phyloP scores from a whole-genome alignment of 2,797 vertebrate genomes.

The Enteromius viviparus region DNA sequence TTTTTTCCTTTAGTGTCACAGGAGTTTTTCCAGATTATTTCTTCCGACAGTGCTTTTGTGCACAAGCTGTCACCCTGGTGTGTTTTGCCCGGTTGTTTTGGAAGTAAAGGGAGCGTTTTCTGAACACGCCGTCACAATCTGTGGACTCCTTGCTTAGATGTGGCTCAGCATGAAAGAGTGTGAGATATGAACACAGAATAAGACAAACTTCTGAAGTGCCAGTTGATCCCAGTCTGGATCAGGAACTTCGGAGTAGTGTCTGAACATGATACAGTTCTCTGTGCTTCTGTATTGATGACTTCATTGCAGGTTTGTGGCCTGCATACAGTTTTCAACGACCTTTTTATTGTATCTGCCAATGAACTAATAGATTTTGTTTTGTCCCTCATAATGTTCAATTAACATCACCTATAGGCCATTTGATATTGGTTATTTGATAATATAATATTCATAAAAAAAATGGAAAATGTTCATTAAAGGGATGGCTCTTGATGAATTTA shows the following conservation, averaged over 20 bases:
- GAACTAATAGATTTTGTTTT: background rate
- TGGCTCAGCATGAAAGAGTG: slow-evolving; percentile 31
- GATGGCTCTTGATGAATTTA: background rate
- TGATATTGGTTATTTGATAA: background rate
- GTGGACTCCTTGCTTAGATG: slow-evolving; percentile 18
- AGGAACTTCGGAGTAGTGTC: background rate
- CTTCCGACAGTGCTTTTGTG: slow-evolving; percentile 7
- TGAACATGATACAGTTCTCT: slow-evolving; percentile 2
- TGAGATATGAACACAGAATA: slow-evolving; percentile 9
- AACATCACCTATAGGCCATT: too few relatives aligned
- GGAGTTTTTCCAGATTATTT: slow-evolving; percentile 34
- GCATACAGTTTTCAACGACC: background rate
- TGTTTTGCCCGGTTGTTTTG: slow-evolving; percentile 25
- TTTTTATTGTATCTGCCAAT: background rate
- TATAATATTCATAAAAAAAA: background rate
- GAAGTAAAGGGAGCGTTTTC: slow-evolving; percentile 25
- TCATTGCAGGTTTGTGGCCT: background rate
- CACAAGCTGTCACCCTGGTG: slow-evolving; percentile 30
- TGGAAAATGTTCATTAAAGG: background rate
- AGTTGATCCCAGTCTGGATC: slow-evolving; percentile 27
- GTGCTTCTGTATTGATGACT: background rate
- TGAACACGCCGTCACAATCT: slow-evolving; percentile 12
- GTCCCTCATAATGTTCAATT: too few relatives aligned
- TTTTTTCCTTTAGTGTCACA: slow-evolving; percentile 12
- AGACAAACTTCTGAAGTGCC: slow-evolving; percentile 28